Conservation (phyloP, 2,888 invertebrate genomes). For the Synergus laeviventris region DNA sequence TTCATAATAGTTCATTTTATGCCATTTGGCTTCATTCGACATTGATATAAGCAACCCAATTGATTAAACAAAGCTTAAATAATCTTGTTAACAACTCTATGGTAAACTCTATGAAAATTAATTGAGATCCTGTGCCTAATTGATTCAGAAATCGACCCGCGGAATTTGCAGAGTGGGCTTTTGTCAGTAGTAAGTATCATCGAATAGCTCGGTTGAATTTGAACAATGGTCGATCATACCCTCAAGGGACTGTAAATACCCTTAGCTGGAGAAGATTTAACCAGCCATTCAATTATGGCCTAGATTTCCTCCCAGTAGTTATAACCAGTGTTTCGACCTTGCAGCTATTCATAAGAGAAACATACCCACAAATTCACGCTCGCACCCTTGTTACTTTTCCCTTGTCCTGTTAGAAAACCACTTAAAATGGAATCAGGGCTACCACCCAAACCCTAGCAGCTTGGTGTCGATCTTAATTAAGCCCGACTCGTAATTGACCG, state of each 20-base stretch:
- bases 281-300: constrained; percentile 39
- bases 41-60: neutral
- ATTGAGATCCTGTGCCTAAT: neutral
- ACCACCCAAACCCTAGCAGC: constrained; percentile 46
- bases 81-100: neutral
- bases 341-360: neutral
- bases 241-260: constrained; percentile 47
- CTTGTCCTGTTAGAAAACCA: constrained; percentile 44
- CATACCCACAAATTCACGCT: neutral
- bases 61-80: neutral
- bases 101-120: neutral
- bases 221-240: constrained; percentile 58
- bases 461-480: constrained; percentile 67
- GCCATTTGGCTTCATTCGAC: neutral
- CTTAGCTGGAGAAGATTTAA: constrained; percentile 46
- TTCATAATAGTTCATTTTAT: no score
- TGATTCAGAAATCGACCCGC: constrained; percentile 1
- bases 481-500: constrained; percentile 64
- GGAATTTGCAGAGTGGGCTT: constrained; percentile 47
- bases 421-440: constrained; percentile 51
- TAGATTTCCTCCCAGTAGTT: constrained; percentile 15
- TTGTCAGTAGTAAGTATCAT: constrained; percentile 55
- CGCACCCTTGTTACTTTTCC: neutral
- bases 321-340: neutral
- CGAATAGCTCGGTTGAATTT: constrained; percentile 48